Conservation (phyloP, 2,797 vertebrate species). For the Propithecus deckenii region DNA sequence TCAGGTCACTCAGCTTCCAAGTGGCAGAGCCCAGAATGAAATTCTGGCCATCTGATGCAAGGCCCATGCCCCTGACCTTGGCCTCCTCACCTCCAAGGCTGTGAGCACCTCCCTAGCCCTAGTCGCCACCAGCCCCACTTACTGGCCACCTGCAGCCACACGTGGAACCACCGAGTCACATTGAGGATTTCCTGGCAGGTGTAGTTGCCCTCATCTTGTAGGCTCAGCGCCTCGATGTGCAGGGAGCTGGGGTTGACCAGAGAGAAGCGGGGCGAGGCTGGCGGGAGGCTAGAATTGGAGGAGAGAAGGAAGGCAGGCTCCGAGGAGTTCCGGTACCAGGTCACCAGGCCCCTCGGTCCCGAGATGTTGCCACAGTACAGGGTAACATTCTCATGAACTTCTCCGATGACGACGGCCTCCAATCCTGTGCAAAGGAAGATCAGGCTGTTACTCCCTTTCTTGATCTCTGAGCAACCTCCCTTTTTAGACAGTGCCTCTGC, state of each 20-base stretch:
- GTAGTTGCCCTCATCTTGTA: slow-evolving; percentile 89
- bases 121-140: slow-evolving; percentile 74
- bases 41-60: background rate
- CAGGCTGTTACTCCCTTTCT: background rate
- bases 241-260: slow-evolving; percentile 86
- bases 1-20: background rate
- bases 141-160: slow-evolving; percentile 87
- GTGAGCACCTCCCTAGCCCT: background rate
- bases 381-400: slow-evolving; percentile 77
- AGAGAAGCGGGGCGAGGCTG: slow-evolving; percentile 68
- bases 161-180: slow-evolving; percentile 3
- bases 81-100: background rate
- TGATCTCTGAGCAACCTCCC: background rate
- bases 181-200: slow-evolving; percentile 85
- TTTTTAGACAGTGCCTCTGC: background rate
- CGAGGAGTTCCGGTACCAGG: slow-evolving; percentile 86
- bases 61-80: background rate
- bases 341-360: slow-evolving; percentile 69
- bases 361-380: slow-evolving; percentile 85
- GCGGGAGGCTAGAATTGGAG: slow-evolving; percentile 70
- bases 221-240: slow-evolving; percentile 79
- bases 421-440: slow-evolving; percentile 71
- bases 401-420: slow-evolving; percentile 77
- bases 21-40: background rate
- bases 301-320: slow-evolving; percentile 77